Evolutionary conservation across 2,797 vertebrate species (phyloP).

Genomic region (Yasuhikotakia modesta): DNA sequence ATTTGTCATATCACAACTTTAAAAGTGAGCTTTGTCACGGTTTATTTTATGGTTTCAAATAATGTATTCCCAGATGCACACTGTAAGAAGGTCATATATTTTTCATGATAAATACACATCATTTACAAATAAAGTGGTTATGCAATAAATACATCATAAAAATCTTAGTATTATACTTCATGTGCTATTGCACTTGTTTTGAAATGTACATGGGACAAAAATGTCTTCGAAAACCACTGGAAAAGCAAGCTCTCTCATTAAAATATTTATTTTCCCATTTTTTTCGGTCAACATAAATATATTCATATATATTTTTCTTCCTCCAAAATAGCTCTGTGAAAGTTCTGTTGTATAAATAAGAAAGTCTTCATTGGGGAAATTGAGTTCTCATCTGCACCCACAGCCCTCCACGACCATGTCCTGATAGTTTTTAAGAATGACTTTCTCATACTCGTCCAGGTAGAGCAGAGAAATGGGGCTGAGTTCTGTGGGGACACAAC

Average conservation of each 20-base stretch:
- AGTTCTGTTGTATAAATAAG: constrained; percentile 94
- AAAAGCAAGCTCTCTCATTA: constrained; percentile 98
- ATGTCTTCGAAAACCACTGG: constrained; percentile 92
- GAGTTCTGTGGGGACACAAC: constrained; percentile 97
- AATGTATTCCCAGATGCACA: constrained; percentile 51
- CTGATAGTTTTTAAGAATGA: constrained; percentile 99
- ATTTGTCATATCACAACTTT: too few species aligned
- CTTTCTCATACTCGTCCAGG: constrained; percentile 97
- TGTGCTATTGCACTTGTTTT: constrained; percentile 99
- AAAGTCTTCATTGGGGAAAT: constrained; percentile 93
- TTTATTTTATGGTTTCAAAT: constrained; percentile 52
- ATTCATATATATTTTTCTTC: constrained; percentile 96
- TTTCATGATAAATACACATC: constrained; percentile 99
- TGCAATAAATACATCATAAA: constrained; percentile 99
- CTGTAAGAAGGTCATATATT: constrained; percentile 63
- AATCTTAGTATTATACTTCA: constrained; percentile 99
- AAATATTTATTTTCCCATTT: constrained; percentile 99
- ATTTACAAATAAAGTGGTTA: constrained; percentile 99
- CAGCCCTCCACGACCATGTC: constrained; percentile 99
- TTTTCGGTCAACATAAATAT: constrained; percentile 99
- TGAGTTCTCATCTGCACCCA: constrained; percentile 86
- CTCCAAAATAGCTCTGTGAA: constrained; percentile 90
- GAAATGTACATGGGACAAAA: constrained; percentile 96
- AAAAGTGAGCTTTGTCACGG: too few species aligned
- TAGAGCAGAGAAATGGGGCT: constrained; percentile 98